phyloP scores from a whole-genome alignment of 2,797 vertebrate species.

The Bovichtus diacanthus region DNA sequence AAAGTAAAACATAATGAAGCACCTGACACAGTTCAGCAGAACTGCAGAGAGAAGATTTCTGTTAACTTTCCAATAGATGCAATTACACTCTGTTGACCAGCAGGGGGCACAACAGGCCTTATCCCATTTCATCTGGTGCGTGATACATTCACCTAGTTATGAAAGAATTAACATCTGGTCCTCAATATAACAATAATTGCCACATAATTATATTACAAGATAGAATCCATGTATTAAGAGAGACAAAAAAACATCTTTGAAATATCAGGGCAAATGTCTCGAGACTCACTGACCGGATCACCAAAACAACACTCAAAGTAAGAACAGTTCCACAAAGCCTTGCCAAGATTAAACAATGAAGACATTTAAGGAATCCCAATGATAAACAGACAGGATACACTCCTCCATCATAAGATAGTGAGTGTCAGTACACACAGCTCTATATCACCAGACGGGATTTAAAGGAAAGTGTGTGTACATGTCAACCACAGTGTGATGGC shows the following conservation, averaged over 20 bases:
- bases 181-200: constrained; percentile 20
- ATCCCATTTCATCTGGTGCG: neutral
- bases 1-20: too few relatives aligned
- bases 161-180: constrained; percentile 36
- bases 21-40: neutral
- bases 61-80: neutral
- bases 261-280: neutral
- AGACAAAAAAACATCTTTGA: constrained; percentile 3
- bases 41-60: neutral
- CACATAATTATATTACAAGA: constrained; percentile 15
- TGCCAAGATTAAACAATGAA: constrained; percentile 59
- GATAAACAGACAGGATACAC: constrained; percentile 56
- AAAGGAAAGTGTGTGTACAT: constrained; percentile 66
- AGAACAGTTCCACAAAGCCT: constrained; percentile 11
- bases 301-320: constrained; percentile 31
- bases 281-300: constrained; percentile 14
- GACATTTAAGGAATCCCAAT: constrained; percentile 62
- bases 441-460: constrained; percentile 44
- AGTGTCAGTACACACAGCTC: constrained; percentile 60
- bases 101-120: constrained; percentile 49
- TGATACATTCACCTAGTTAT: neutral
- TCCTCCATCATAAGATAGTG: constrained; percentile 31
- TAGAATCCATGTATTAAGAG: neutral
- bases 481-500: constrained; percentile 59
- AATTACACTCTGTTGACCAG: constrained; percentile 28